phyloP scores from a whole-genome alignment of 2,888 invertebrate species.

The Halictus ligatus region DNA sequence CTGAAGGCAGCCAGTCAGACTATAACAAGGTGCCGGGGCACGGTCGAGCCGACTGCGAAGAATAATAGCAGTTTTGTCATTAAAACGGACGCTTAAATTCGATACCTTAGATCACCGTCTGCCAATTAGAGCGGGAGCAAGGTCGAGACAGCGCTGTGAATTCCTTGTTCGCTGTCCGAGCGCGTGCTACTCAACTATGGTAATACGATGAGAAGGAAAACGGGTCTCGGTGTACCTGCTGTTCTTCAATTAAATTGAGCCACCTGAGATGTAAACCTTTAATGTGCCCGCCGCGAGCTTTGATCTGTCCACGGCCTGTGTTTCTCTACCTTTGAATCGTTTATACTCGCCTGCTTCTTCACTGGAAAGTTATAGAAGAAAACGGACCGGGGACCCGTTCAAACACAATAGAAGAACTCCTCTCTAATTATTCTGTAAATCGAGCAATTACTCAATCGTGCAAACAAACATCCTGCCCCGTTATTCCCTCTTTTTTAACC shows the following conservation, averaged over 20 bases:
- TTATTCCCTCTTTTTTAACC: not conserved
- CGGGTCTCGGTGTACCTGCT: conserved; percentile 48
- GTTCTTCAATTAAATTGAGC: conserved; percentile 61
- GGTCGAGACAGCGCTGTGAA: conserved; percentile 52
- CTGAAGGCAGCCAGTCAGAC: conserved; percentile 18
- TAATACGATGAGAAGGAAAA: conserved; percentile 61
- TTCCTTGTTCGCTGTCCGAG: conserved; percentile 59
- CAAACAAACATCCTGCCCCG: not conserved
- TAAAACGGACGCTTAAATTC: conserved; percentile 65
- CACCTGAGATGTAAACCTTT: conserved; percentile 40
- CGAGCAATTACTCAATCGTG: not conserved
- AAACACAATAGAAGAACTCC: not conserved
- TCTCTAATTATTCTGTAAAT: not conserved
- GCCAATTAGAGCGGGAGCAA: conserved; percentile 63
- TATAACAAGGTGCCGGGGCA: conserved; percentile 39
- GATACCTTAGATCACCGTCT: conserved; percentile 60
- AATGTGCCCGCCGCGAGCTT: conserved; percentile 52
- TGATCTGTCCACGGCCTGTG: conserved; percentile 40
- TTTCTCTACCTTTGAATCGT: conserved; percentile 22
- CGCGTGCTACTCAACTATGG: conserved; percentile 60
- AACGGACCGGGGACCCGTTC: not conserved
- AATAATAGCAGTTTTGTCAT: conserved; percentile 61
- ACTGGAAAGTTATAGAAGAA: not conserved
- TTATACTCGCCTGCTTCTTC: conserved; percentile 8
- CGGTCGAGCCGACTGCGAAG: conserved; percentile 12